These are phyloP conservation scores for Lordiphosa collinella DNA, from an alignment of 1,140 invertebrate genomes.

Conservation along the genomic window DNA sequence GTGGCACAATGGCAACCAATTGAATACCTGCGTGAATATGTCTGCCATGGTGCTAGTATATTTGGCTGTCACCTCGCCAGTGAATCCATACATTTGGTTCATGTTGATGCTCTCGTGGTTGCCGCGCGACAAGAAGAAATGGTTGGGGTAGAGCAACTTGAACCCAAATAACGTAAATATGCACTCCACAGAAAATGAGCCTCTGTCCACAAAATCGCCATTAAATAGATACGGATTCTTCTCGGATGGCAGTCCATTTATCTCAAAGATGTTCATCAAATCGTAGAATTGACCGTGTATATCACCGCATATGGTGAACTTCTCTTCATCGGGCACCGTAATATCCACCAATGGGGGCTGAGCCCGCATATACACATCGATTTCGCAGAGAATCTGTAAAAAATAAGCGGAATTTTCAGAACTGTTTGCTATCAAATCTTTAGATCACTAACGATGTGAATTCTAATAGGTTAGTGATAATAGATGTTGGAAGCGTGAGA, in stretches of 20 bases:
- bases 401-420: neutral
- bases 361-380: constrained; percentile 90
- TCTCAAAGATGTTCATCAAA: constrained; percentile 97
- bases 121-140: constrained; percentile 99
- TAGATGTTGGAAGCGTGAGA: no score
- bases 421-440: neutral
- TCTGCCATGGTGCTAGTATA: constrained; percentile 96
- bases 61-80: constrained; percentile 98
- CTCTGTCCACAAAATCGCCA: constrained; percentile 98
- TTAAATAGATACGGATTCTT: constrained; percentile 92
- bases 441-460: no score
- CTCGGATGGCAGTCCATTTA: constrained; percentile 97
- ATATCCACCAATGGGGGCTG: constrained; percentile 96
- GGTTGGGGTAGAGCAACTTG: constrained; percentile 97
- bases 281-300: constrained; percentile 99
- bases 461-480: no score
- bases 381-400: constrained; percentile 93
- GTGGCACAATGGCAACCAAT: constrained; percentile 97
- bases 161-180: constrained; percentile 99
- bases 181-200: constrained; percentile 99
- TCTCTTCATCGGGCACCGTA: constrained; percentile 90
- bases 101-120: constrained; percentile 99
- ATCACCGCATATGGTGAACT: constrained; percentile 99
- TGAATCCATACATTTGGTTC: constrained; percentile 99
- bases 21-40: constrained; percentile 99